A percentile compares a stretch with the other conserved stretches of the same genome.
Conservation (phyloP, 2,113 vertebrate genomes). For the Campylomormyrus tamandua region DNA sequence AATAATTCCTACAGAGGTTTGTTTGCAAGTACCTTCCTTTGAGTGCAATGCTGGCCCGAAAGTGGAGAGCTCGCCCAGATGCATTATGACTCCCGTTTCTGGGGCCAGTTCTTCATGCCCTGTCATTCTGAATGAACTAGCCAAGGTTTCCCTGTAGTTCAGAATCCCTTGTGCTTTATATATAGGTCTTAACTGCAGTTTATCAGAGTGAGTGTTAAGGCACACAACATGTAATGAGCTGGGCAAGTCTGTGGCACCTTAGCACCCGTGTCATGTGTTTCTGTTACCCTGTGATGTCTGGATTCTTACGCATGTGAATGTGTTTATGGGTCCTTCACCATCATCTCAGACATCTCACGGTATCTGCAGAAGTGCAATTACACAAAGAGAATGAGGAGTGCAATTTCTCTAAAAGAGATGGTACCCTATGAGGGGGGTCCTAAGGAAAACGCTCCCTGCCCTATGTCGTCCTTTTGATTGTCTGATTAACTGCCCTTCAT, state of each 20-base stretch:
- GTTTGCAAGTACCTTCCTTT: not conserved
- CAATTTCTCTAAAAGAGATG: too few species aligned
- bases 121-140: conserved; percentile 27
- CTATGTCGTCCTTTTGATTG: not conserved
- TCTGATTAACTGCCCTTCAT: not conserved
- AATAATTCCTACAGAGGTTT: not conserved
- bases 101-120: not conserved
- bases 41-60: not conserved
- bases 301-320: not conserved
- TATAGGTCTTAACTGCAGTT: not conserved
- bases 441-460: not conserved
- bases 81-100: not conserved
- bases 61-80: not conserved
- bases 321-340: not conserved
- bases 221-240: not conserved
- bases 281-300: not conserved
- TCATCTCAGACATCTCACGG: not conserved
- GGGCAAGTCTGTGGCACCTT: not conserved
- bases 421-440: not conserved
- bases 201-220: not conserved
- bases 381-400: not conserved
- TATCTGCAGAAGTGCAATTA: not conserved
- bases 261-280: not conserved
- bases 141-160: conserved; percentile 18
- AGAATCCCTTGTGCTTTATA: not conserved